Evolutionary conservation across 1,140 invertebrate genomes (phyloP), one percentile per base, ranked within the genome.

Genomic region (Bombus fervidus): DNA sequence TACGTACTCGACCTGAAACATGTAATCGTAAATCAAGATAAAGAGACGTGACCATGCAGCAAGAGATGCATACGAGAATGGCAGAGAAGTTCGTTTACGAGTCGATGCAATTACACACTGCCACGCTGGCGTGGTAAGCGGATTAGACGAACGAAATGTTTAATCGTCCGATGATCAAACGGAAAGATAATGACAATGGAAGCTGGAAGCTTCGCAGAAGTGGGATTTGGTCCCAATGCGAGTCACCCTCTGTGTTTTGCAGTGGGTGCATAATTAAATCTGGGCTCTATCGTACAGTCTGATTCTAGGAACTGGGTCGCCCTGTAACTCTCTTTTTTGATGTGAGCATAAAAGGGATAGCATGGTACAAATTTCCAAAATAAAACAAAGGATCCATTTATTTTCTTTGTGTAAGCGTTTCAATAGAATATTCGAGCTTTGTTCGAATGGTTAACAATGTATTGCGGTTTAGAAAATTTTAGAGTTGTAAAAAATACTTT

Each of bases 81-180:
- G 47, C 25, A n/a, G 34, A 43, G 64, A 39, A 22, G n/a, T 69
- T 85, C 59, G 71, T 86, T 81, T 87, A 62, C 71, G 64, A 68
- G 62, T 59, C 86, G 84, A 80, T 88, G 83, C 80, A 86, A 89
- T 86, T 86, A 86, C 71, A 82, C n/a, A 81, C 71, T 73, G 64
- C 31, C 74, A 39, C 73, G 57, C 28, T 72, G 83, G 64, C 57
- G 75, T 69, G 83, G 80, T 87, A 89, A 91, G 72, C 86, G 84
- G 79, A 88, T 91, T 86, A 91, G 84, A 85, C 78, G 79, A 86
- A 87, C 80, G 88, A 86, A 90, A 89, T 90, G 89, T 90, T 90
- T 88, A 88, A 89, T 89, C 88, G 81, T 53, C 41, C 86, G 71
- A 83, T 78, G 83, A 88, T 89, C 86, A 88, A 88, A 88, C 82